Percentiles rank a stretch among this genome's conserved stretches.
Evolutionary conservation across 2,888 invertebrate genomes (phyloP).

Genomic region (Epinotia demarniana): DNA sequence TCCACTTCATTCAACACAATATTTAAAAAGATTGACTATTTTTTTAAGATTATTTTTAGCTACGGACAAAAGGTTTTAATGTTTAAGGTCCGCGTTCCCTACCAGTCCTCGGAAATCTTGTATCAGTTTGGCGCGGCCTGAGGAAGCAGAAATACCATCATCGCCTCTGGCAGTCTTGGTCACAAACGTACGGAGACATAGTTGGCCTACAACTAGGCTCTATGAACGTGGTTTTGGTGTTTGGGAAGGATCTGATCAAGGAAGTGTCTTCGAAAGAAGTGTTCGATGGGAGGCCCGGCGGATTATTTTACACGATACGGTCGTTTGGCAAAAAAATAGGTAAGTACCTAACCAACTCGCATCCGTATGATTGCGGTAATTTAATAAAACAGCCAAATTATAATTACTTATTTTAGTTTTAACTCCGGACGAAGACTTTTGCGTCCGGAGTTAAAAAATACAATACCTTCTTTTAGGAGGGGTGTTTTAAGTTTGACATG

Average conservation of each 20-base stretch:
- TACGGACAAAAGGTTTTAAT: too few species aligned
- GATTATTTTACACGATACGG: slow-evolving; percentile 88
- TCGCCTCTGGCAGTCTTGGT: slow-evolving; percentile 85
- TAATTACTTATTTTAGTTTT: neutral
- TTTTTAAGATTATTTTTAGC: too few species aligned
- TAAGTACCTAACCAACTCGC: slow-evolving; percentile 58
- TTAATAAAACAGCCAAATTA: neutral
- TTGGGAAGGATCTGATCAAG: slow-evolving; percentile 85
- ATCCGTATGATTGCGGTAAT: neutral
- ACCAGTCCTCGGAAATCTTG: slow-evolving; percentile 72
- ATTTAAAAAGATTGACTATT: too few species aligned
- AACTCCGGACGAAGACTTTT: too few species aligned
- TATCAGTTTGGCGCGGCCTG: slow-evolving; percentile 65
- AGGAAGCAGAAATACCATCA: slow-evolving; percentile 76
- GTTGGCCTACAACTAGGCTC: slow-evolving; percentile 87
- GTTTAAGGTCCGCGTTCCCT: slow-evolving; percentile 68
- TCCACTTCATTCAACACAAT: too few species aligned
- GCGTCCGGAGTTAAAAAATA: too few species aligned
- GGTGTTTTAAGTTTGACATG: too few species aligned
- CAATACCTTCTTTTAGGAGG: too few species aligned
- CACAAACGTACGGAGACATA: slow-evolving; percentile 85
- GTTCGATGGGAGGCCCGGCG: slow-evolving; percentile 89
- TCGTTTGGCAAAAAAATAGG: slow-evolving; percentile 88
- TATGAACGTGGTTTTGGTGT: slow-evolving; percentile 86
- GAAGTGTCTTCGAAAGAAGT: slow-evolving; percentile 86